phyloP scores from a whole-genome alignment of 1,140 invertebrate genomes.

The Drosophila insularis region DNA sequence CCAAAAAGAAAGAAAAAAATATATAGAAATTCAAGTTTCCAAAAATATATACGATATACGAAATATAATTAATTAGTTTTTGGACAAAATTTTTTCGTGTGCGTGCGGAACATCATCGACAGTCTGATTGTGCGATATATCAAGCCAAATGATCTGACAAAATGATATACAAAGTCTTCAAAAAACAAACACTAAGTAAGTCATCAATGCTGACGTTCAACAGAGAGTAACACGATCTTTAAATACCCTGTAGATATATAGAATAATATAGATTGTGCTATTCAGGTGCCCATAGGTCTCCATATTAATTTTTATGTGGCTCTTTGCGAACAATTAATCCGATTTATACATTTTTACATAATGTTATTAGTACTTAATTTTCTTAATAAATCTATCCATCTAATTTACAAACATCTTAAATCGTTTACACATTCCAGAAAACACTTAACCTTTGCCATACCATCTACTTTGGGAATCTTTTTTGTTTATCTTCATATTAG shows the following conservation, averaged over 20 bases:
- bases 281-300: too few species aligned
- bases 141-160: conserved; percentile 19
- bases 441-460: too few species aligned
- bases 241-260: conserved; percentile 3
- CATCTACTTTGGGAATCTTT: too few species aligned
- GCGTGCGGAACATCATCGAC: conserved; percentile 35
- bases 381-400: too few species aligned
- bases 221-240: background rate
- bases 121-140: conserved; percentile 46
- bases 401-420: too few species aligned
- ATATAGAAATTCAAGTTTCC: conserved; percentile 23
- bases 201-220: background rate
- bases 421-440: too few species aligned
- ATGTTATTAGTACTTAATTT: too few species aligned
- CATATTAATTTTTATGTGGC: too few species aligned
- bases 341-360: too few species aligned
- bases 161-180: background rate
- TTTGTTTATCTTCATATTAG: too few species aligned
- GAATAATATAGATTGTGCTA: too few species aligned
- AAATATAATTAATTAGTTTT: conserved; percentile 71
- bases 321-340: too few species aligned
- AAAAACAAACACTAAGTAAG: background rate
- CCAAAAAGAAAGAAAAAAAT: conserved; percentile 17
- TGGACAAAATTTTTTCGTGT: conserved; percentile 58
- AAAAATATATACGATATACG: conserved; percentile 60